A percentile compares a stretch with the other conserved stretches of the same genome.
Evolutionary conservation across 23 tunicate genomes (phyloP).

Genomic region (Halocynthia aurantium): DNA sequence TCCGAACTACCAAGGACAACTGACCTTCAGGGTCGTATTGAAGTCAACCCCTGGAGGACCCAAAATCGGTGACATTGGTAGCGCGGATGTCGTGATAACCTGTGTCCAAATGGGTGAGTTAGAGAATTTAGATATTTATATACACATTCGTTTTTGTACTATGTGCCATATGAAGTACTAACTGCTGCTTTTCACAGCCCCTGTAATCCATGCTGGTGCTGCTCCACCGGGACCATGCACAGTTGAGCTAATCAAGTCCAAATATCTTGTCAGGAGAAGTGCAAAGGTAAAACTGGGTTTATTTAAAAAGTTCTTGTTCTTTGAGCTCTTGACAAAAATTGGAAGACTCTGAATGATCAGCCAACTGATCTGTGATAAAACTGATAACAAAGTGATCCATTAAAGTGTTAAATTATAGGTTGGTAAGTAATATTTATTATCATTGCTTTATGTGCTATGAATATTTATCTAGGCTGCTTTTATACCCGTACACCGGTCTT

Average conservation of each 20-base stretch:
- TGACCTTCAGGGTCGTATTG: constrained; percentile 43
- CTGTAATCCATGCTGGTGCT: constrained; percentile 44
- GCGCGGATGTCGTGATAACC: constrained; percentile 64
- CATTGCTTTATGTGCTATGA: too few species aligned
- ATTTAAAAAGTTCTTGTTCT: background rate
- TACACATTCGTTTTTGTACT: too few species aligned
- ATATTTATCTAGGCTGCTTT: constrained; percentile 13
- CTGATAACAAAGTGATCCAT: too few species aligned
- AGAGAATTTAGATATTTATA: too few species aligned
- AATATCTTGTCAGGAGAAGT: constrained; percentile 68
- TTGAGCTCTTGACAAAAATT: background rate
- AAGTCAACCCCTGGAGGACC: constrained; percentile 88
- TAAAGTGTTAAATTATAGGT: too few species aligned
- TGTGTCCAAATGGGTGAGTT: constrained; percentile 61
- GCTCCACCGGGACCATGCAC: constrained; percentile 64
- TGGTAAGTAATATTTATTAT: too few species aligned
- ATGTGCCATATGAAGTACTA: background rate
- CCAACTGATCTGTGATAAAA: background rate
- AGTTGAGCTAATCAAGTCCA: constrained; percentile 77
- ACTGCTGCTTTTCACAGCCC: constrained; percentile 25
- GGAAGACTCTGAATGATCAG: background rate
- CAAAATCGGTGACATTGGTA: constrained; percentile 39
- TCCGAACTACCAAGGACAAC: constrained; percentile 58
- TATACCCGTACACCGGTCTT: constrained; percentile 51
- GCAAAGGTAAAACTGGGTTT: constrained; percentile 38